phyloP scores from a whole-genome alignment of 2,797 vertebrate species.

The Hozukius guyotensis region DNA sequence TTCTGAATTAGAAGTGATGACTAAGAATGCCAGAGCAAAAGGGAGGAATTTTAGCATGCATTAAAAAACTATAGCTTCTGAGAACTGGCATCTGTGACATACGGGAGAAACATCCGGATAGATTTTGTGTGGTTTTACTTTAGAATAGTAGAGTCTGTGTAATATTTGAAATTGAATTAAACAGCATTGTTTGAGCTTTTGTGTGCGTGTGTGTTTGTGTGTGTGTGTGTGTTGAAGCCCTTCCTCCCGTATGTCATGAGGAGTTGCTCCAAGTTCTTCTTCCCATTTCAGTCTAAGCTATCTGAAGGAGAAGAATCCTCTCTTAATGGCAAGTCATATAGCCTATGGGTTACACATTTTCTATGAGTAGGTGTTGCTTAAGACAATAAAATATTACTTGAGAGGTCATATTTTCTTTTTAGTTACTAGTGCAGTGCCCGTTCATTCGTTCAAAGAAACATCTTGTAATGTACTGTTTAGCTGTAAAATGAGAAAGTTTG shows the following conservation, averaged over 20 bases:
- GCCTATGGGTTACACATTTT: neutral
- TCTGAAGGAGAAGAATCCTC: neutral
- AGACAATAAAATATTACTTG: neutral
- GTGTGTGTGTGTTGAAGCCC: neutral
- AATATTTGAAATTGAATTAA: neutral
- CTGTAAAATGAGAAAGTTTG: no score
- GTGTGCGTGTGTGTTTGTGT: neutral
- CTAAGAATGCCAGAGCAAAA: neutral
- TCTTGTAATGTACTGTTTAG: no score
- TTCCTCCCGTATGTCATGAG: neutral
- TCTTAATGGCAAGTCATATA: neutral
- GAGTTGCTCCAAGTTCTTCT: neutral
- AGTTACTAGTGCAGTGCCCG: neutral
- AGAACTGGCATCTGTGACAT: slow-evolving; percentile 4
- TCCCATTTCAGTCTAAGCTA: neutral
- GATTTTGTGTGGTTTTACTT: neutral
- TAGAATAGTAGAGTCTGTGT: neutral
- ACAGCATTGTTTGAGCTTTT: neutral
- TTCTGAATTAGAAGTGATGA: neutral
- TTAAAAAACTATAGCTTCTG: neutral
- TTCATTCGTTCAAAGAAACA: neutral
- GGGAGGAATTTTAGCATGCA: neutral
- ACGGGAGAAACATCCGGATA: neutral
- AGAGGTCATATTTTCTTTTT: neutral
- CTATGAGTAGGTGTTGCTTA: neutral